Percentiles rank a stretch among this genome's conserved stretches.
Evolutionary conservation across 2,797 vertebrate genomes (phyloP).

Genomic region (Hydrophis major): DNA sequence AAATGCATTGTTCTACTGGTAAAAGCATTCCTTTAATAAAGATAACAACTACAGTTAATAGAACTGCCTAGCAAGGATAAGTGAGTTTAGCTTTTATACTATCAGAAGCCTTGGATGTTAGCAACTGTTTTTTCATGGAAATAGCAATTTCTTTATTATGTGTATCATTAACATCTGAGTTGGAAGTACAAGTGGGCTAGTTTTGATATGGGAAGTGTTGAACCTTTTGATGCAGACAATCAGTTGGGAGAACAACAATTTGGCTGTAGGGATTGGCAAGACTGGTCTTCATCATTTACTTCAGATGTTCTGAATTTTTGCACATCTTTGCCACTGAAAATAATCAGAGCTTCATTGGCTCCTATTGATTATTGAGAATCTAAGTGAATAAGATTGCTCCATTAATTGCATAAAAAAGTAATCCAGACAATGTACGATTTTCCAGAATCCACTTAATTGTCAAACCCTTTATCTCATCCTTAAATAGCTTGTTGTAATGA

Average conservation of each 20-base stretch:
- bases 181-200: not conserved
- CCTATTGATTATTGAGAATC: not conserved
- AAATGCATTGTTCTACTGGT: not conserved
- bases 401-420: not conserved
- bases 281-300: not conserved
- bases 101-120: not conserved
- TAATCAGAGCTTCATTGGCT: not conserved
- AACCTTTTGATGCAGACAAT: not conserved
- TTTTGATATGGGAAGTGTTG: not conserved
- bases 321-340: not conserved
- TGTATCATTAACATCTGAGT: not conserved
- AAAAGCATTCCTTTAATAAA: not conserved
- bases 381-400: not conserved
- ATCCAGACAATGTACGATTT: not conserved
- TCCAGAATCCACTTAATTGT: not conserved
- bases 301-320: not conserved
- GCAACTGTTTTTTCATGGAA: not conserved
- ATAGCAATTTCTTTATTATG: not conserved
- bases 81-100: not conserved
- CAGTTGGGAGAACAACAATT: not conserved
- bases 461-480: not conserved
- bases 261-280: not conserved
- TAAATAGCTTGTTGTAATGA: not conserved
- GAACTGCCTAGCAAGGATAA: constrained; percentile 5
- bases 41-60: not conserved